Conservation (phyloP, 2,113 vertebrate species). For the Gadus chalcogrammus region DNA sequence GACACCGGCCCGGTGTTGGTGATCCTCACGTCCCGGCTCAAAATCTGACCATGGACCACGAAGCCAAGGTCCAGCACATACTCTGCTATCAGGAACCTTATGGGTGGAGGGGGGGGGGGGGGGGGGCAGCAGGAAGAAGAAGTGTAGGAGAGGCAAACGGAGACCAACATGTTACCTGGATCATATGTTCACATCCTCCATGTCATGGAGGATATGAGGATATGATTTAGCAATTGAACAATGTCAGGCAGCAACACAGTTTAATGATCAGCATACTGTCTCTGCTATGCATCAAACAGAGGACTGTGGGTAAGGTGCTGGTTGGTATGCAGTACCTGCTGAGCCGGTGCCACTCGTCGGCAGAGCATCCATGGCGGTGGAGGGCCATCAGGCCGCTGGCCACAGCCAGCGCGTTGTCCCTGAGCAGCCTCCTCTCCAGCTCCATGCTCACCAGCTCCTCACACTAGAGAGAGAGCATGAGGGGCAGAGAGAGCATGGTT, state of each 20-base stretch:
- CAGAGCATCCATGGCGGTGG: slow-evolving; percentile 11
- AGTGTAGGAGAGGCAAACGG: too few species aligned
- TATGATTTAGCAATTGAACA: too few species aligned
- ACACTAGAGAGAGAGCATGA: slow-evolving; percentile 22
- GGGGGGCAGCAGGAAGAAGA: too few species aligned
- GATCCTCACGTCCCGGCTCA: slow-evolving; percentile 33
- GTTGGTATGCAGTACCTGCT: slow-evolving; percentile 42
- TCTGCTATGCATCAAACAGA: slow-evolving; percentile 11
- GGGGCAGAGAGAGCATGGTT: not conserved
- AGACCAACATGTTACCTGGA: too few species aligned
- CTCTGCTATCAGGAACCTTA: slow-evolving; percentile 48
- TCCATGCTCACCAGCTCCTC: slow-evolving; percentile 52
- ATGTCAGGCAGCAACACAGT: too few species aligned
- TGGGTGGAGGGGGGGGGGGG: not conserved
- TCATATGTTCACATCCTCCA: too few species aligned
- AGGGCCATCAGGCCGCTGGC: slow-evolving; percentile 23
- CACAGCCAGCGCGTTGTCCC: slow-evolving; percentile 44
- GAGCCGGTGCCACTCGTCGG: slow-evolving; percentile 43
- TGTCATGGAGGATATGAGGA: too few species aligned
- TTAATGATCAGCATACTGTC: not conserved
- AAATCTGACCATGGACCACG: slow-evolving; percentile 30
- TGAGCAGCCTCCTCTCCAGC: slow-evolving; percentile 49
- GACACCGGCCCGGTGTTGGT: slow-evolving; percentile 43
- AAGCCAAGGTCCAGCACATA: slow-evolving; percentile 58
- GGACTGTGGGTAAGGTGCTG: not conserved